Conservation (phyloP, 1,140 invertebrate species). For the Zelostemma sp. region DNA sequence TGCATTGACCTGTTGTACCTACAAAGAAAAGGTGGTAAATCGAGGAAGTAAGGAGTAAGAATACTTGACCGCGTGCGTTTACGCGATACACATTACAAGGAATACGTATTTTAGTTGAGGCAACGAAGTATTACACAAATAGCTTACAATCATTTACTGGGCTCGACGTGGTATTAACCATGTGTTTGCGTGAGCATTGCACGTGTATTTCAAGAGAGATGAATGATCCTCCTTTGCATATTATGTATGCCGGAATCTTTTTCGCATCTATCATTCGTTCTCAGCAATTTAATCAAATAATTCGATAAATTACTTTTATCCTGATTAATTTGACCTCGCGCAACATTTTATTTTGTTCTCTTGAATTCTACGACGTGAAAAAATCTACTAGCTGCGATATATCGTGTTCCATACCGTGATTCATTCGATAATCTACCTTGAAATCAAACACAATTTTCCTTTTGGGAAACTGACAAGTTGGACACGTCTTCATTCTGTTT, state of each 20-base stretch:
- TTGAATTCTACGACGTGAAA: not conserved
- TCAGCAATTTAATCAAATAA: slow-evolving; percentile 33
- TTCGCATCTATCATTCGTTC: slow-evolving; percentile 34
- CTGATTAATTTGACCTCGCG: slow-evolving; percentile 24
- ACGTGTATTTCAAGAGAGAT: slow-evolving; percentile 50
- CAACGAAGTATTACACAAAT: slow-evolving; percentile 46
- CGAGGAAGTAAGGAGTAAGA: slow-evolving; percentile 45
- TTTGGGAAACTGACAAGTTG: not conserved
- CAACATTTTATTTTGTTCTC: not conserved
- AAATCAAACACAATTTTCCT: not conserved
- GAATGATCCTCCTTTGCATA: slow-evolving; percentile 47
- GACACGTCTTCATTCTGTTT: slow-evolving; percentile 15
- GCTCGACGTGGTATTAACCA: slow-evolving; percentile 48
- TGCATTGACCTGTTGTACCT: slow-evolving; percentile 32
- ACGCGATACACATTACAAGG: slow-evolving; percentile 48
- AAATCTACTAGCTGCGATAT: no score
- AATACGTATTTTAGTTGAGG: slow-evolving; percentile 47
- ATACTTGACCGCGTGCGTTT: slow-evolving; percentile 42
- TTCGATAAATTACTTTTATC: not conserved
- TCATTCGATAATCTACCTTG: no score
- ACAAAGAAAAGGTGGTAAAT: slow-evolving; percentile 45
- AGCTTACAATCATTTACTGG: slow-evolving; percentile 48
- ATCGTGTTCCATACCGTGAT: no score
- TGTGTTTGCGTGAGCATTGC: slow-evolving; percentile 47
- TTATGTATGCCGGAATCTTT: slow-evolving; percentile 34